phyloP scores from a whole-genome alignment of 2,888 invertebrate genomes.

The Noctua pronuba region DNA sequence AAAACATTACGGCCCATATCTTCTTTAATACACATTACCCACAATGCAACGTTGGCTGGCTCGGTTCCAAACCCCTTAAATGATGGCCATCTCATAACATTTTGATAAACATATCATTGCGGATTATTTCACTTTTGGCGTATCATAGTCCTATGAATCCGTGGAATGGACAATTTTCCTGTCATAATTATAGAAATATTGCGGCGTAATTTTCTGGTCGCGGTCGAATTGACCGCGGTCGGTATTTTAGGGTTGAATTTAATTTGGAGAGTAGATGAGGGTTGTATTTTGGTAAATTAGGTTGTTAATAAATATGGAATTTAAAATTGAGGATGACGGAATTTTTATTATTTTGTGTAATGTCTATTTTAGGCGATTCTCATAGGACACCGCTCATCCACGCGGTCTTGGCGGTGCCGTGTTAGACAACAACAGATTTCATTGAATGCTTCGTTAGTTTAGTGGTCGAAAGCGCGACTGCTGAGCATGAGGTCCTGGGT shows the following conservation, averaged over 20 bases:
- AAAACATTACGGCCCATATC: conserved; percentile 26
- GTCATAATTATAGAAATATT: conserved; percentile 21
- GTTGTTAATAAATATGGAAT: not conserved
- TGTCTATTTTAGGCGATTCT: not conserved
- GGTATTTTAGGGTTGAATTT: conserved; percentile 32
- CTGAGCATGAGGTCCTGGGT: too few relatives aligned
- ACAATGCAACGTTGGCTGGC: conserved; percentile 48
- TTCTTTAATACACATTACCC: conserved; percentile 25
- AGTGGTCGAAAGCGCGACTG: too few relatives aligned
- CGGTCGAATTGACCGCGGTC: conserved; percentile 6
- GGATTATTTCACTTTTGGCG: conserved; percentile 27
- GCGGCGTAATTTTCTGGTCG: conserved; percentile 14
- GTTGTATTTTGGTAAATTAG: not conserved
- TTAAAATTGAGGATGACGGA: not conserved
- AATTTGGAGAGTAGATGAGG: not conserved
- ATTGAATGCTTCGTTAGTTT: too few relatives aligned
- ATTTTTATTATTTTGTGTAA: not conserved
- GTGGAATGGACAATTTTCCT: conserved; percentile 22
- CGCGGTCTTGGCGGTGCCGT: too few relatives aligned
- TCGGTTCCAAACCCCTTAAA: conserved; percentile 41
- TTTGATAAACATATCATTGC: conserved; percentile 53
- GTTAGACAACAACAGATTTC: too few relatives aligned
- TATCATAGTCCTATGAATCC: conserved; percentile 33
- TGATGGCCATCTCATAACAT: conserved; percentile 46
- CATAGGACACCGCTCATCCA: not conserved